Evolutionary conservation across 2,888 invertebrate species (phyloP), one percentile per base, ranked within the genome.

Genomic region (Acronicta psi): DNA sequence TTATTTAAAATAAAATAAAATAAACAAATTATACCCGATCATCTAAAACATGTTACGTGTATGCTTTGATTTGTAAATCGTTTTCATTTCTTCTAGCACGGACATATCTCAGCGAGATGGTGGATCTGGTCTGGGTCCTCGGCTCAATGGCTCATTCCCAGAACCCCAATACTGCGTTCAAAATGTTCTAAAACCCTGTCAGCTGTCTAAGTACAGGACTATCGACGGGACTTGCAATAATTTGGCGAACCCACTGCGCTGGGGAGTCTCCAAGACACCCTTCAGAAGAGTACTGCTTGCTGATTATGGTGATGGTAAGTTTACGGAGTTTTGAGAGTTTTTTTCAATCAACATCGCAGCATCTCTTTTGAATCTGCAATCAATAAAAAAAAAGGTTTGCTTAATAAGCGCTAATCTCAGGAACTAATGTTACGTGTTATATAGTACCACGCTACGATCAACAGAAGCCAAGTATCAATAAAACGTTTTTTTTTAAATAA

Each of bases 141-240:
- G 75, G 0, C 85, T 87, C 44, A 89, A 85, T 69, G 89, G 84
- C 1, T 80, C 84, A 0, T 85, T 91, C 78, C 68, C 82, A 0
- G 85, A 86, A 69, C 91, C 89, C 0, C 74, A 73, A 0, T 92
- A 93, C 81, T 92, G 90, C 67, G 37, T 59, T 14, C 73, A 78
- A 16, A 59, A 73, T n/a, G n/a, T n/a, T 0, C 75, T 84, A 0
- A 77, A 89, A 0, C 85, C 89, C 0, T 95, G 95, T 57, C 73
- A 82, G 10, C 83, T 83, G 59, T 87, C 90, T 17, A 95, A 94
- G 73, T 98, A 96, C 83, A 91, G 98, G 16, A 94, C 94, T 0
- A 93, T 95, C 36, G 96, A 97, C 73, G 98, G 98, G 0, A 95
- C 95, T 3, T 98, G 98, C 84, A 98, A 98, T 83, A 97, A 97